Evolutionary conservation across 2,797 vertebrate genomes (phyloP).

Genomic region (Pitangus sulphuratus): DNA sequence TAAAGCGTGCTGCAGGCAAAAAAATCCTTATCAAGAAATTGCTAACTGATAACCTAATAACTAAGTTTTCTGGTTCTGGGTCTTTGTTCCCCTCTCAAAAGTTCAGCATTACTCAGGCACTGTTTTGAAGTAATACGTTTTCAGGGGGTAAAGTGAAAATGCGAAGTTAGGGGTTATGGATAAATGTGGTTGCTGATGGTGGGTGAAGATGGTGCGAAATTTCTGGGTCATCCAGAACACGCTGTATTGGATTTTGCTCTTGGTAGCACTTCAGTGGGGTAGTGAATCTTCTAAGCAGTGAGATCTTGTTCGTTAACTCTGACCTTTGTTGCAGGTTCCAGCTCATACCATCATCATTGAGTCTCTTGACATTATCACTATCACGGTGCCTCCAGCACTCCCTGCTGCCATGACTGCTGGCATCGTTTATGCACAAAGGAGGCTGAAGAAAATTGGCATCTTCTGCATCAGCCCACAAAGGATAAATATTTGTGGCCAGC

Average conservation of each 20-base stretch:
- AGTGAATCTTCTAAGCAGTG: neutral
- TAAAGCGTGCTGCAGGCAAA: neutral
- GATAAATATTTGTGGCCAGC: constrained; percentile 97
- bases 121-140: neutral
- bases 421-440: constrained; percentile 94
- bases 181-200: neutral
- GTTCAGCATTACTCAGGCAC: neutral
- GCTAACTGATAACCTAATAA: neutral
- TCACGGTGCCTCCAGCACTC: constrained; percentile 95
- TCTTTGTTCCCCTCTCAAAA: neutral
- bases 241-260: neutral
- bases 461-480: constrained; percentile 98
- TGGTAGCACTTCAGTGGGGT: neutral
- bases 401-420: constrained; percentile 97
- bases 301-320: neutral
- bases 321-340: constrained; percentile 77
- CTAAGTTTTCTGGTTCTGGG: neutral
- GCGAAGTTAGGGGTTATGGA: neutral
- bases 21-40: neutral
- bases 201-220: neutral
- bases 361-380: constrained; percentile 97
- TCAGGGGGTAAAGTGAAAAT: neutral
- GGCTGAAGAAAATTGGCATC: constrained; percentile 89
- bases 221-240: neutral
- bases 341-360: constrained; percentile 88